phyloP scores from a whole-genome alignment of 2,797 vertebrate genomes.

The Hydrolagus colliei region DNA sequence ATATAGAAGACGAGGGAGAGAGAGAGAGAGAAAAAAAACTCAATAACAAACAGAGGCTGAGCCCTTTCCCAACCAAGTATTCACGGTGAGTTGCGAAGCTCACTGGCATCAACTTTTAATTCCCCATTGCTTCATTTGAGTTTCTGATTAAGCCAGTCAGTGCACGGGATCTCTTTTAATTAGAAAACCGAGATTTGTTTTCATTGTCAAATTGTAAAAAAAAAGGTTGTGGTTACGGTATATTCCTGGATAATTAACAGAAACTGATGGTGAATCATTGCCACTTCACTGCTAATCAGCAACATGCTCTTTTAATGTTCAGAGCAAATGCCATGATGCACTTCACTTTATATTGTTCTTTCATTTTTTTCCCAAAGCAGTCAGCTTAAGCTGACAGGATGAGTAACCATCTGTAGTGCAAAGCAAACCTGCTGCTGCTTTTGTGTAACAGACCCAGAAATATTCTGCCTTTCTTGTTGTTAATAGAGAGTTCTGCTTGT shows the following conservation, averaged over 20 bases:
- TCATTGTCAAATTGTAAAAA: not conserved
- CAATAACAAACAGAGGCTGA: slow-evolving; percentile 68
- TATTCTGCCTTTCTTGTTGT: not conserved
- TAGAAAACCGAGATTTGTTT: not conserved
- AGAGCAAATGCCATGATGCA: slow-evolving; percentile 32
- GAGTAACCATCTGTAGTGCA: slow-evolving; percentile 18
- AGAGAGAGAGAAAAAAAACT: slow-evolving; percentile 65
- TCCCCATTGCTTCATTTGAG: not conserved
- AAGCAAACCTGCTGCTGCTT: slow-evolving; percentile 16
- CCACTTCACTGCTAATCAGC: slow-evolving; percentile 36
- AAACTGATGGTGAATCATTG: slow-evolving; percentile 33
- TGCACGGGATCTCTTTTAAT: not conserved
- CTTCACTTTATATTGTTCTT: slow-evolving; percentile 25
- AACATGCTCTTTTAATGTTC: slow-evolving; percentile 22
- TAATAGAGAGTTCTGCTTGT: not conserved
- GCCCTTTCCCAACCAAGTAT: slow-evolving; percentile 63
- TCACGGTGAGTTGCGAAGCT: slow-evolving; percentile 59
- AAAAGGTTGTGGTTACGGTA: slow-evolving; percentile 15
- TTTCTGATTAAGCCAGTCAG: not conserved
- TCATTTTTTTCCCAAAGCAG: not conserved
- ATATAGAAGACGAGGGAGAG: slow-evolving; percentile 39
- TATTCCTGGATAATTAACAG: slow-evolving; percentile 37
- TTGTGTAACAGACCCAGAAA: slow-evolving; percentile 4
- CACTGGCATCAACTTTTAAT: slow-evolving; percentile 40
- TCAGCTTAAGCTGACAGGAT: slow-evolving; percentile 22